Evolutionary conservation across 2,113 vertebrate species (phyloP), one percentile per base, ranked within the genome.

Genomic region (Cyprinodon tularosa): DNA sequence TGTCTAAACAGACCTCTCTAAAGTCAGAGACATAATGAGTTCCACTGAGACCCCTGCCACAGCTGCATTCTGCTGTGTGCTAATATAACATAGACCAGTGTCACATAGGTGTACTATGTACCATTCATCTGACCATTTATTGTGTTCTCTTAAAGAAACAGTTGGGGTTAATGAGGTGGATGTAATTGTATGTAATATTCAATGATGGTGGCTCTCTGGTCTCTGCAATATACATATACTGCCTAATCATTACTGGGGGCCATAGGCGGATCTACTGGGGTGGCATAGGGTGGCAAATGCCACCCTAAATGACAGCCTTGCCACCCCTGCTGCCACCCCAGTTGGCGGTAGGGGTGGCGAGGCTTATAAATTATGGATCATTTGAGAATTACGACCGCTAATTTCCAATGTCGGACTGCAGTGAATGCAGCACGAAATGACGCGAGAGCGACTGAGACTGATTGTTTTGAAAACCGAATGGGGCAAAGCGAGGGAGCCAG

Each of bases 141-240:
- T 45, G 38, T 71, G 62, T 60, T 12, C 20, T 72, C 80, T 71
- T 48, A 62, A 38, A 68, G 39, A 82, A 81, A 61, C 1, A 20
- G 64, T 4, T 39, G 53, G 66, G 83, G 77, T 88, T 90, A 89
- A 92, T 88, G 71, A 68, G 79, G 69, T 66, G 57, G 78, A 82
- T 85, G 82, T 90, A 84, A 89, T 89, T 83, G 78, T 68, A 86
- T 81, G 74, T 80, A 76, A 82, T 82, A 82, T 76, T 77, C 86
- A 87, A 91, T 85, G 77, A 84, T 66, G 74, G 62, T 72, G n/a
- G 66, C 62, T 53, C 36, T 38, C 29, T 37, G 57, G 60, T 14
- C 5, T 6, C 36, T 66, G 20, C 39, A 68, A 62, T 4, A 66
- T 62, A 61, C 74, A 64, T 57, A 71, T 76, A 84, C 62, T 81